A percentile compares a stretch with the other conserved stretches of the same genome.
These are phyloP conservation scores for Polyergus mexicanus DNA, from an alignment of 1,140 invertebrate genomes.

Conservation along the genomic window DNA sequence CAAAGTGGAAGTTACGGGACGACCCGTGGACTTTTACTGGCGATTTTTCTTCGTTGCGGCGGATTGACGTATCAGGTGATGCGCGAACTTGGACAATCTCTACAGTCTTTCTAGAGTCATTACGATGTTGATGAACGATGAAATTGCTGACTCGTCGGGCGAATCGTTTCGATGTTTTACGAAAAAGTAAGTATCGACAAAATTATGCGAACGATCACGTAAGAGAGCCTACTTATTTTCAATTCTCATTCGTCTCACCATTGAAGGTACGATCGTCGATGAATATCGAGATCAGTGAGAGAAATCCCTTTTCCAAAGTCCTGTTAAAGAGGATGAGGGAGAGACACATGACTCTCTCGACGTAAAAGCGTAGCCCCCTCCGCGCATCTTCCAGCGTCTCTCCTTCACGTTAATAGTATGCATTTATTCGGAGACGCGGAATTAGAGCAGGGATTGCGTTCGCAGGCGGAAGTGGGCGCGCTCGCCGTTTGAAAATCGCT, in stretches of 20 bases:
- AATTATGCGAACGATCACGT: constrained; percentile 20
- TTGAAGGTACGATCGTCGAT: constrained; percentile 32
- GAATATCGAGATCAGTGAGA: constrained; percentile 72
- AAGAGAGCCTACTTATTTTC: constrained; percentile 27
- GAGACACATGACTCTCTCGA: constrained; percentile 64
- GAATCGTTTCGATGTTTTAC: background rate
- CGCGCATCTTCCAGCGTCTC: background rate
- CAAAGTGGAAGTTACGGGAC: constrained; percentile 54
- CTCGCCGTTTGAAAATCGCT: constrained; percentile 79
- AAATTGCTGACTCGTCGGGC: background rate
- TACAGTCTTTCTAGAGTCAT: background rate
- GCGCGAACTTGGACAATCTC: constrained; percentile 42
- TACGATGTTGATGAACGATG: background rate
- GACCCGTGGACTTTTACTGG: constrained; percentile 46
- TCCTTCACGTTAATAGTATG: constrained; percentile 77
- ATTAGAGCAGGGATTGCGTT: constrained; percentile 80
- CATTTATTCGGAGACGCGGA: constrained; percentile 80
- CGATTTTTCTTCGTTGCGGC: constrained; percentile 50
- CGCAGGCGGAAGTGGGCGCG: constrained; percentile 74
- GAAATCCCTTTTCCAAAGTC: constrained; percentile 57
- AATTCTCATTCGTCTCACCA: constrained; percentile 45
- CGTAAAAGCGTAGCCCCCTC: constrained; percentile 70
- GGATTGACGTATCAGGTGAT: constrained; percentile 49
- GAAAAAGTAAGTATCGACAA: background rate
- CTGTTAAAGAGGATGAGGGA: constrained; percentile 51